Evolutionary conservation across 2,113 vertebrate species (phyloP).

Genomic region (Cryptotis parvus): DNA sequence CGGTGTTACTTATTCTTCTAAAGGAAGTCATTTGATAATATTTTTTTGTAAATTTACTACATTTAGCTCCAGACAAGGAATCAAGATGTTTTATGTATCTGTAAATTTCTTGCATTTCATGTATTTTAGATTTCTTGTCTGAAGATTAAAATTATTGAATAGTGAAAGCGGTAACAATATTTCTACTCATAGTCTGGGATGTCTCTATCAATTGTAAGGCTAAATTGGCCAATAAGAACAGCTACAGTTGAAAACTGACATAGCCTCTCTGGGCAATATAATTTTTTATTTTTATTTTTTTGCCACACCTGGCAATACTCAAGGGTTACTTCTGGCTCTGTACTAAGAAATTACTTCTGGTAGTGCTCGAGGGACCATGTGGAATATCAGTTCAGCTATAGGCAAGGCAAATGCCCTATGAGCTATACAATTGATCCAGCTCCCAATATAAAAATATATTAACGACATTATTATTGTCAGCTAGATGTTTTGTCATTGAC

Average conservation of each 20-base stretch:
- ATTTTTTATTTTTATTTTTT: not conserved
- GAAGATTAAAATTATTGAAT: not conserved
- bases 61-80: conserved; percentile 6
- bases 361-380: too few species aligned
- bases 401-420: too few species aligned
- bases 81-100: not conserved
- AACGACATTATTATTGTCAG: not conserved
- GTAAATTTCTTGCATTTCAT: not conserved
- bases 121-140: not conserved
- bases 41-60: not conserved
- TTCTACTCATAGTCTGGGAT: conserved; percentile 1
- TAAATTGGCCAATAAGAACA: not conserved
- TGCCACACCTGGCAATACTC: too few species aligned
- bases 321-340: too few species aligned
- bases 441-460: too few species aligned
- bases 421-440: too few species aligned
- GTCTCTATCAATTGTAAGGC: not conserved
- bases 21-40: not conserved
- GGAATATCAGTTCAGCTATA: too few species aligned
- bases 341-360: too few species aligned
- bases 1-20: conserved; percentile 33
- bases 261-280: not conserved
- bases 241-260: not conserved
- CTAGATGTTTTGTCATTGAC: conserved; percentile 1
- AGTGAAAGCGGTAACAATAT: not conserved